These are phyloP conservation scores for Lasiommata megera DNA, from an alignment of 2,888 invertebrate species.

Conservation along the genomic window DNA sequence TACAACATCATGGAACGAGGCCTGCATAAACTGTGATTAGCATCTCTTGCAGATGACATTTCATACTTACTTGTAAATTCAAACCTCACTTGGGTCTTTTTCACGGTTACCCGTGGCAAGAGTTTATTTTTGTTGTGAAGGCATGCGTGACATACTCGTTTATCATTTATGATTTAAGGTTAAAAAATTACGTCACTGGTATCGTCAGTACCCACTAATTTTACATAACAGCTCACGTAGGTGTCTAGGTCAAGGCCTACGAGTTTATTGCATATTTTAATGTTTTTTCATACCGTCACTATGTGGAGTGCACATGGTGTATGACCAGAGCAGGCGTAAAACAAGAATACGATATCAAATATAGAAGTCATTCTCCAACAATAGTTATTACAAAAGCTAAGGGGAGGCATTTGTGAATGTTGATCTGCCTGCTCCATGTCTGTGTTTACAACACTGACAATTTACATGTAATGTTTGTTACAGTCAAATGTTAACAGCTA, in stretches of 20 bases:
- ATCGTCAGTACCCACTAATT: background rate
- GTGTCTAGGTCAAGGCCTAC: slow-evolving; percentile 22
- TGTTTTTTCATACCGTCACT: background rate
- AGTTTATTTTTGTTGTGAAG: no score
- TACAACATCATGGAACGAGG: slow-evolving; percentile 1
- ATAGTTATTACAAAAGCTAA: no score
- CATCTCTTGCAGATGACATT: slow-evolving; percentile 12
- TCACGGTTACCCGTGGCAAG: background rate
- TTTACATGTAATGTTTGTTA: background rate
- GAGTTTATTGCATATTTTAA: slow-evolving; percentile 16
- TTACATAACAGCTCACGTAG: slow-evolving; percentile 19
- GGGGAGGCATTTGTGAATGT: no score
- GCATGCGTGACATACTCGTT: background rate
- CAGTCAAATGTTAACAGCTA: background rate
- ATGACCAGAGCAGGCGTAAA: background rate
- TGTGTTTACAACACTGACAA: no score
- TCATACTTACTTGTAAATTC: slow-evolving; percentile 9
- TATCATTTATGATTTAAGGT: background rate
- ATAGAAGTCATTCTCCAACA: no score
- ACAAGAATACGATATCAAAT: no score
- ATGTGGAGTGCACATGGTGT: background rate
- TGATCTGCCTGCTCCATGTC: no score
- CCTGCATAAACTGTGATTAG: slow-evolving; percentile 16
- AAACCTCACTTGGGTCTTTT: background rate
- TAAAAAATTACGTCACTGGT: background rate